Evolutionary conservation across 2,797 vertebrate genomes (phyloP), one percentile per base, ranked within the genome.

Genomic region (Liparis tanakae): DNA sequence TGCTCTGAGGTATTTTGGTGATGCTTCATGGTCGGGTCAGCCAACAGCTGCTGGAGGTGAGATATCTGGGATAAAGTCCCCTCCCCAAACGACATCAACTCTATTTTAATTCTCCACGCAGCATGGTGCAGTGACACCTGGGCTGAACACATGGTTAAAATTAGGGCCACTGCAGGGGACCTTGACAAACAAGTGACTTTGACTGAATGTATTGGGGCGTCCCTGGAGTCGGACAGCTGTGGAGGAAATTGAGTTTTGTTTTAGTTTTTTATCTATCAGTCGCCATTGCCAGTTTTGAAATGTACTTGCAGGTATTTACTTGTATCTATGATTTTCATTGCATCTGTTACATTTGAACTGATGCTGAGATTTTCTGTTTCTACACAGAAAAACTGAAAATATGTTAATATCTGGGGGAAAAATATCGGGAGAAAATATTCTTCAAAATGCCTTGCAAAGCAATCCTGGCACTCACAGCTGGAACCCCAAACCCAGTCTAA

Each of bases 111-210:
- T 91, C 89, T 88, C 82, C 77, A 60, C 85, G 8, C 89, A 80
- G 89, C 85, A 37, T 67, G 88, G 74, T 17, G 76, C 85, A 67
- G 79, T 75, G 84, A 89, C 91, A 92, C 88, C 89, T 85, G 87
- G 84, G 84, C 78, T 57, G 67, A 85, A 85, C 78, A 84, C 84
- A 76, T 64, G 72, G 89, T 64, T 87, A 85, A 85, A 91, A 90
- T 89, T 82, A 87, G 85, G 84, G 85, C 79, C 85, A 78, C 86
- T 84, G 81, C 66, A 83, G 84, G 86, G 78, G 89, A 90, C 91
- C 88, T 90, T 90, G 88, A 92, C 84, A 85, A 92, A 87, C 79
- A 77, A 87, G 82, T 87, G 85, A 92, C 89, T 91, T 89, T 92
- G 89, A 89, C 76, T 82, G 87, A 79, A 84, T 88, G 79, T 65